A percentile compares a stretch with the other conserved stretches of the same genome.
These are phyloP conservation scores for Myxocyprinus asiaticus DNA, from an alignment of 2,113 vertebrate genomes.

Conservation along the genomic window DNA sequence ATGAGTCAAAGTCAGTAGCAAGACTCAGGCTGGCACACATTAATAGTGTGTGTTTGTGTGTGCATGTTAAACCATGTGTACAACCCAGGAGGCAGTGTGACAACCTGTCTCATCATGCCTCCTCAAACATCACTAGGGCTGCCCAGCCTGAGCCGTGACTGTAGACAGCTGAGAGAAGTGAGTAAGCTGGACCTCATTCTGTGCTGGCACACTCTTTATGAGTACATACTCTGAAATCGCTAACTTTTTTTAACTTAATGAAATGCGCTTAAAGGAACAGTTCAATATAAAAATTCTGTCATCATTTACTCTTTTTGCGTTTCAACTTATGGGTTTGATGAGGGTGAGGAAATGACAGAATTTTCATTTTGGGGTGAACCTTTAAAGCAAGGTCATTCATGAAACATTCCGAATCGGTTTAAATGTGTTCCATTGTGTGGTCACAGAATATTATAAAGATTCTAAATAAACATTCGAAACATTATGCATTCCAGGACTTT, in stretches of 20 bases:
- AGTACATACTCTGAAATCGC: too few relatives aligned
- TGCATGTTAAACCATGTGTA: not conserved
- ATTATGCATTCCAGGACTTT: too few relatives aligned
- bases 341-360: too few relatives aligned
- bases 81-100: slow-evolving; percentile 12
- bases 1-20: not conserved
- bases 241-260: not conserved
- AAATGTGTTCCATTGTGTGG: too few relatives aligned
- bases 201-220: not conserved
- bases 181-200: not conserved
- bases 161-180: not conserved
- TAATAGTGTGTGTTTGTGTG: not conserved
- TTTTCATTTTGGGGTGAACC: too few relatives aligned
- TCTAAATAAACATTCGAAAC: not conserved
- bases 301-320: too few relatives aligned
- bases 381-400: not conserved
- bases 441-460: too few relatives aligned
- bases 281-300: too few relatives aligned
- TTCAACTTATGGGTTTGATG: too few relatives aligned
- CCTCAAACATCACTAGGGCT: slow-evolving; percentile 1
- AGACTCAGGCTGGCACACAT: slow-evolving; percentile 28
- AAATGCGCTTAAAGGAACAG: too few relatives aligned
- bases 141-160: not conserved
- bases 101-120: slow-evolving; percentile 25
- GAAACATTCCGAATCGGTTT: not conserved